Base-by-base conservation (phyloP, 1,140 invertebrate genomes). In the Medauroidea extradentata region DNA sequence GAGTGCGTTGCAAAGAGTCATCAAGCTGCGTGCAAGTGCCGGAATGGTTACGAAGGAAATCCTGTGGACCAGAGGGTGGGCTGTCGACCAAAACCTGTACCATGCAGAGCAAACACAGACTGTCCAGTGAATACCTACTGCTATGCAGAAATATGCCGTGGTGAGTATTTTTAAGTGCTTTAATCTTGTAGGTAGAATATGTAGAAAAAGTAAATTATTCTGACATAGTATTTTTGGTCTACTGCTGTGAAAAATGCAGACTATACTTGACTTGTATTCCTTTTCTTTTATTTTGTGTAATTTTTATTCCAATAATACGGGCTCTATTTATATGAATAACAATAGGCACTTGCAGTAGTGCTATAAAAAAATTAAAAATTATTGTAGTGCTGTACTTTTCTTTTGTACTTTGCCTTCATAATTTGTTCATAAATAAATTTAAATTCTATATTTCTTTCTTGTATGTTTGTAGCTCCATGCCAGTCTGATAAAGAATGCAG, bases 111-210 rank as follows among this genome's bases (percentile, higher is more conserved):
- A 51, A 87, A 84, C 64, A 70, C 76, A 21, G 87, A 93, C 63
- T 96, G 92, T 74, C 80, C 84, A 34, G 70, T 79, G 51, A 88
- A 89, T 67, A 87, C 87, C 21, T 91, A 92, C 67, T 95, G 93
- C 69, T 88, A 91, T 69, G 86, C 87, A 68, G 83, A 83, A 63
- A 77, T 86, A 53, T 94, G 92, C 70, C 85, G 85, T 83, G 85
- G 88, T 91, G 80, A 81, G 84, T 77, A 42, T 25, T 34, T 7
- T 11, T 7, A 34, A 34, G 4, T n/a, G n/a, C 4, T 34, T 34
- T 34, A 34, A 34, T 34, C 4, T 34, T 34, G 29, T 4, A 34
- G 11, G 5, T 34, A 34, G 4, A 11, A 7, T 34, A 34, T 34
- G 29, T 7, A 34, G 11, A 34, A 34, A 4, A 34, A 34, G 4